Evolutionary conservation across 2,888 invertebrate species (phyloP).

Genomic region (Nomada fucata): DNA sequence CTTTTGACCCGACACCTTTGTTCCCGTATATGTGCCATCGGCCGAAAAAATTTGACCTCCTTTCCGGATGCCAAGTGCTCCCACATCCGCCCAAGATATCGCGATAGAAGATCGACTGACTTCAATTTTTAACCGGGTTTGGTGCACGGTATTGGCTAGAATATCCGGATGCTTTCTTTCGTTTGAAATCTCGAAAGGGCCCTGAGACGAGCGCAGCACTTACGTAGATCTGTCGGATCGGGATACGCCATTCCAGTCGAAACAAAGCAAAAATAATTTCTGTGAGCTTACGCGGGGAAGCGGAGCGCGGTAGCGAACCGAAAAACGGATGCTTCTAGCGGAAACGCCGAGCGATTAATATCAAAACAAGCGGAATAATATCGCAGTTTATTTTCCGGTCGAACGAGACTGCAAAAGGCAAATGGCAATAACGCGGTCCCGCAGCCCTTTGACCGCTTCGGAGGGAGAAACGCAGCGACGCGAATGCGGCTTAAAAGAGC

Average conservation of each 20-base stretch:
- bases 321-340: not conserved
- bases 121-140: too few relatives aligned
- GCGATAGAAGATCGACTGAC: too few relatives aligned
- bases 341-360: slow-evolving; percentile 18
- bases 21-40: slow-evolving; percentile 63
- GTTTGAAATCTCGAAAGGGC: too few relatives aligned
- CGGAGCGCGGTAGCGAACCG: not conserved
- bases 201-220: too few relatives aligned
- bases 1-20: slow-evolving; percentile 69
- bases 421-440: slow-evolving; percentile 45
- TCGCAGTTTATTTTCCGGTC: slow-evolving; percentile 32
- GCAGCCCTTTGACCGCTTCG: slow-evolving; percentile 18
- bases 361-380: slow-evolving; percentile 25
- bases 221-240: not conserved
- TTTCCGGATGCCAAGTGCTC: slow-evolving; percentile 7
- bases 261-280: slow-evolving; percentile 4
- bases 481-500: slow-evolving; percentile 6
- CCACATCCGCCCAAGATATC: too few relatives aligned
- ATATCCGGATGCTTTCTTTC: too few relatives aligned
- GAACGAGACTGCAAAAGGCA: slow-evolving; percentile 14
- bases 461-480: not conserved
- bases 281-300: too few relatives aligned
- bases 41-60: slow-evolving; percentile 11
- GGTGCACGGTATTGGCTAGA: too few relatives aligned
- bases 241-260: not conserved